Evolutionary conservation across 2,113 vertebrate species (phyloP).

Genomic region (Rhea pennata): DNA sequence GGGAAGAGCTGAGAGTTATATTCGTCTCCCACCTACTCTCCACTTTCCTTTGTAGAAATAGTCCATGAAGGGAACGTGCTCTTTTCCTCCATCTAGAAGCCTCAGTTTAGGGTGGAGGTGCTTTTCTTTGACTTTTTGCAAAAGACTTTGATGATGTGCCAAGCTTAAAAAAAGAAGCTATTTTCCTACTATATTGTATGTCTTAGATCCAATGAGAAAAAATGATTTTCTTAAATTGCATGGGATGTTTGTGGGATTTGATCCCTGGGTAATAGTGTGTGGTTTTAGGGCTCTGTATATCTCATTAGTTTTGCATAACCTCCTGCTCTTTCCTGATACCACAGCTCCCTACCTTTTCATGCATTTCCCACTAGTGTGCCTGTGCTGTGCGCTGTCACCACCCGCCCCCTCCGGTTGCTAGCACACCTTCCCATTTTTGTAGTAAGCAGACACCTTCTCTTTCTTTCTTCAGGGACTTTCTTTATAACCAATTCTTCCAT

Average conservation of each 20-base stretch:
- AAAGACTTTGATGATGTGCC: slow-evolving; percentile 50
- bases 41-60: slow-evolving; percentile 17
- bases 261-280: slow-evolving; percentile 47
- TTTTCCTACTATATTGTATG: slow-evolving; percentile 32
- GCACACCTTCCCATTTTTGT: neutral
- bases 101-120: slow-evolving; percentile 42
- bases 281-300: slow-evolving; percentile 51
- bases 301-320: slow-evolving; percentile 60
- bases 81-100: neutral
- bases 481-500: neutral
- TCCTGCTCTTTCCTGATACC: slow-evolving; percentile 35
- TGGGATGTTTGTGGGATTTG: slow-evolving; percentile 41
- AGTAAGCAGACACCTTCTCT: neutral
- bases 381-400: slow-evolving; percentile 9
- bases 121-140: slow-evolving; percentile 44
- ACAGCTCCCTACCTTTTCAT: slow-evolving; percentile 6
- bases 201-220: slow-evolving; percentile 56
- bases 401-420: fast-evolving
- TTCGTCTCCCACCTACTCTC: slow-evolving; percentile 6
- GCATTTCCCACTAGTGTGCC: neutral
- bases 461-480: neutral
- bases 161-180: neutral
- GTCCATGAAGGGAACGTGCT: neutral
- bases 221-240: slow-evolving; percentile 41
- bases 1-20: neutral